Evolutionary conservation across 1,140 invertebrate species (phyloP).

Genomic region (Ips typographus): DNA sequence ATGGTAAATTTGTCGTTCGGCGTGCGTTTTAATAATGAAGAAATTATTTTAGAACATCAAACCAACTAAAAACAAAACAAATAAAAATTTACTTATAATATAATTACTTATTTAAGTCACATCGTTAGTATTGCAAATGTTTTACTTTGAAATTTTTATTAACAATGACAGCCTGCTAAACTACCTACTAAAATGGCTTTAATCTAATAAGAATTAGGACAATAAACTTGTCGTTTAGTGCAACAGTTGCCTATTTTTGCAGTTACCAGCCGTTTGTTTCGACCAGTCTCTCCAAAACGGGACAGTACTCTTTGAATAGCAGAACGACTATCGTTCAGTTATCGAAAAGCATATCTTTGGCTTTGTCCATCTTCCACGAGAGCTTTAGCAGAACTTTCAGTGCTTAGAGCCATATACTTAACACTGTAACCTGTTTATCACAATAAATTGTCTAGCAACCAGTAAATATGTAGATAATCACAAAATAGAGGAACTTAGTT

Average conservation of each 20-base stretch:
- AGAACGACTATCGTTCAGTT: background rate
- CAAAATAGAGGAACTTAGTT: too few relatives aligned
- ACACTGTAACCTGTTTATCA: slow-evolving; percentile 3
- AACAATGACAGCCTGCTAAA: too few relatives aligned
- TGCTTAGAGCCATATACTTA: background rate
- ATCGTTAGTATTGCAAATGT: too few relatives aligned
- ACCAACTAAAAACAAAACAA: too few relatives aligned
- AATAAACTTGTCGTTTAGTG: background rate
- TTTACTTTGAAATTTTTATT: too few relatives aligned
- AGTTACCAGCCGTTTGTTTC: background rate
- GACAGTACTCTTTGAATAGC: background rate
- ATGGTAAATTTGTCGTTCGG: too few relatives aligned
- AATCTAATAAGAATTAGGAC: background rate
- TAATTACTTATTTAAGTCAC: too few relatives aligned
- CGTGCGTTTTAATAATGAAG: too few relatives aligned
- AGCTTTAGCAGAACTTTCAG: slow-evolving; percentile 2
- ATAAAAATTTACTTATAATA: too few relatives aligned
- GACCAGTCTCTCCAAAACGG: background rate
- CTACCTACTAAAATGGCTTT: too few relatives aligned
- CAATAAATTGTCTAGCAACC: slow-evolving; percentile 4
- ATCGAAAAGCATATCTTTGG: background rate
- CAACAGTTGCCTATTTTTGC: slow-evolving; percentile 1
- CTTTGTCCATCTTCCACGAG: slow-evolving; percentile 2
- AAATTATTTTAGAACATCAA: too few relatives aligned
- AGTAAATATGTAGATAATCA: background rate